Evolutionary conservation across 2,113 vertebrate genomes (phyloP), one percentile per base, ranked within the genome.

Genomic region (Chloroceryle aenea): DNA sequence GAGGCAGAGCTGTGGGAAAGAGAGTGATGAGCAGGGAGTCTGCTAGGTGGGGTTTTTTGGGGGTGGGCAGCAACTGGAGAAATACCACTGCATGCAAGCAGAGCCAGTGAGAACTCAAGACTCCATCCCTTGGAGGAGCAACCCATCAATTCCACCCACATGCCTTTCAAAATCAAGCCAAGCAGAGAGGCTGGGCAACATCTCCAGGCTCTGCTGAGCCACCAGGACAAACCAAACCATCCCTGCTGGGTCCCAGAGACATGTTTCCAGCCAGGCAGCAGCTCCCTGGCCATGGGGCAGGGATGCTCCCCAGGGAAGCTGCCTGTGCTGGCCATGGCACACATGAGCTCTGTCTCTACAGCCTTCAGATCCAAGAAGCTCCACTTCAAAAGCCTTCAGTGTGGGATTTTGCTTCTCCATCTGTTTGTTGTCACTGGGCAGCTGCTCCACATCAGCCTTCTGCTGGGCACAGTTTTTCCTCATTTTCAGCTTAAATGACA

Each of bases 261-360:
- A 34, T 21, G 40, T 40, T 32, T 12, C n/a, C 3, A 0, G 12
- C 61, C 2, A 0, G 21, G 48, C 47, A 67, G 71, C 12, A 1
- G 12, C 5, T 68, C 38, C 72, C 48, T 12, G 18, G n/a, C 69
- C 17, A 2, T 0, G 0, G 34, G 32, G n/a, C 40, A 66, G 19
- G 12, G 50, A 61, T 42, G 72, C 3, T 83, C 40, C 43, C 14
- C 7, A 0, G 7, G 47, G 32, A 55, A 77, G 7, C 7, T 1
- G 0, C 43, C 61, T 23, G 23, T 19, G 8, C 36, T 3, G 0
- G 18, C 43, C 27, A 3, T 4, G 38, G 22, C 21, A 56, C 13
- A 62, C 7, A 0, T 6, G 34, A 25, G 14, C 21, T 23, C 72
- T 52, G 9, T 5, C 45, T 47, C 32, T 55, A 23, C 61, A 80